These are phyloP conservation scores for Hybos culiciformis DNA, from an alignment of 2,888 invertebrate genomes.

Conservation along the genomic window DNA sequence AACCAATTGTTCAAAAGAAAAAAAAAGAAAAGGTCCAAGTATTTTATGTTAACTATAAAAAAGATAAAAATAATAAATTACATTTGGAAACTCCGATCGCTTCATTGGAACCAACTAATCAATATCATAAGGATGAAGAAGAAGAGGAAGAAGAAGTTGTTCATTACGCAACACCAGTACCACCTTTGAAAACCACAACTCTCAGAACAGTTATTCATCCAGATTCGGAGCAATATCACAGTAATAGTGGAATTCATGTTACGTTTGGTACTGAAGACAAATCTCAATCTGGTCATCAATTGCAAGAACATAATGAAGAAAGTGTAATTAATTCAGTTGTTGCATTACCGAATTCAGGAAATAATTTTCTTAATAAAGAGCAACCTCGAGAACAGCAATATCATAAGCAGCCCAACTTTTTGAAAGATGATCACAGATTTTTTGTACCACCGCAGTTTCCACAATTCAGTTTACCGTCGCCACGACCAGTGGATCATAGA, in stretches of 20 bases:
- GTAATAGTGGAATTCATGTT: slow-evolving; percentile 65
- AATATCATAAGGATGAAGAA: slow-evolving; percentile 43
- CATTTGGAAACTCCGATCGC: slow-evolving; percentile 70
- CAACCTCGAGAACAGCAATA: slow-evolving; percentile 9
- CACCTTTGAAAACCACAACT: slow-evolving; percentile 55
- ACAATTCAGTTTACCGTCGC: slow-evolving; percentile 11
- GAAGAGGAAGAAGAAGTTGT: slow-evolving; percentile 38
- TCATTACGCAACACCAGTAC: slow-evolving; percentile 40
- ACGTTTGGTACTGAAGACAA: slow-evolving; percentile 59
- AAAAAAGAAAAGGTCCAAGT: slow-evolving; percentile 79
- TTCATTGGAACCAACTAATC: slow-evolving; percentile 55
- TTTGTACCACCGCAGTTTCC: slow-evolving; percentile 8
- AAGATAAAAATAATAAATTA: slow-evolving; percentile 61
- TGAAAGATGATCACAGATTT: slow-evolving; percentile 8
- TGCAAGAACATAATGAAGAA: slow-evolving; percentile 44
- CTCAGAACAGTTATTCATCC: slow-evolving; percentile 72
- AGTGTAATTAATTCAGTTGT: slow-evolving; percentile 51
- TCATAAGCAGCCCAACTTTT: background rate
- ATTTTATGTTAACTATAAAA: slow-evolving; percentile 82
- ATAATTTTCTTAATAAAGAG: slow-evolving; percentile 4
- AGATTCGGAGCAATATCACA: slow-evolving; percentile 71
- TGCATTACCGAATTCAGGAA: slow-evolving; percentile 34
- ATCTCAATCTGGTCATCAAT: slow-evolving; percentile 33
- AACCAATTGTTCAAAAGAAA: slow-evolving; percentile 36
- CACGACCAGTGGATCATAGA: too few relatives aligned